phyloP scores from a whole-genome alignment of 2,888 invertebrate species.

The Drosophila picticornis region DNA sequence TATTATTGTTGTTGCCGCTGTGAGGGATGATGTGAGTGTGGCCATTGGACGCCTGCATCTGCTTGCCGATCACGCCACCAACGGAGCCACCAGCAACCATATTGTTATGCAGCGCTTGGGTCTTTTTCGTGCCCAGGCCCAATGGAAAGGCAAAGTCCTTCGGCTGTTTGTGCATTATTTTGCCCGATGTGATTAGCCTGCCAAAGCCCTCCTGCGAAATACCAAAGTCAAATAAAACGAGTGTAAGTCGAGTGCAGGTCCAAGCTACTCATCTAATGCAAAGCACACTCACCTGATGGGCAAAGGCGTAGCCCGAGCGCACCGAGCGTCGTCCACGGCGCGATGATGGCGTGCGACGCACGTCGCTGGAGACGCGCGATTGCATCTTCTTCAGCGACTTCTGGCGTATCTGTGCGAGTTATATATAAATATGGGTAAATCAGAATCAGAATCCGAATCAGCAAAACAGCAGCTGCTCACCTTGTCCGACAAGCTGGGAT shows the following conservation, averaged over 20 bases:
- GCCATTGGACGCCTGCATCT: conserved; percentile 15
- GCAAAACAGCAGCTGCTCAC: conserved; percentile 49
- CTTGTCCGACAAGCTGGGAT: conserved; percentile 95
- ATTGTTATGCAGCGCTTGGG: conserved; percentile 72
- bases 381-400: conserved; percentile 90
- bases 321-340: conserved; percentile 95
- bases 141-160: conserved; percentile 92
- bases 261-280: not conserved
- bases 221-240: not conserved
- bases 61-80: conserved; percentile 48
- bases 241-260: not conserved
- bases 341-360: conserved; percentile 94
- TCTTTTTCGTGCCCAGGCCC: conserved; percentile 85
- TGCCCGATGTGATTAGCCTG: conserved; percentile 97
- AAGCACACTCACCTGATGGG: conserved; percentile 89
- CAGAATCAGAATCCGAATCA: not conserved
- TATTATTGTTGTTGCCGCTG: conserved; percentile 10
- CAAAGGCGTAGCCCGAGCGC: conserved; percentile 99
- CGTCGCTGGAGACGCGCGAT: conserved; percentile 90
- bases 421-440: not conserved
- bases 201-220: conserved; percentile 93
- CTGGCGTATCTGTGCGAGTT: conserved; percentile 89
- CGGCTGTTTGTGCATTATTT: conserved; percentile 95
- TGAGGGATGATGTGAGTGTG: conserved; percentile 19
- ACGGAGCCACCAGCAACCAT: conserved; percentile 12